phyloP scores from a whole-genome alignment of 53 echinoderm and acorn worm genomes.

The Actinopyga echinites region DNA sequence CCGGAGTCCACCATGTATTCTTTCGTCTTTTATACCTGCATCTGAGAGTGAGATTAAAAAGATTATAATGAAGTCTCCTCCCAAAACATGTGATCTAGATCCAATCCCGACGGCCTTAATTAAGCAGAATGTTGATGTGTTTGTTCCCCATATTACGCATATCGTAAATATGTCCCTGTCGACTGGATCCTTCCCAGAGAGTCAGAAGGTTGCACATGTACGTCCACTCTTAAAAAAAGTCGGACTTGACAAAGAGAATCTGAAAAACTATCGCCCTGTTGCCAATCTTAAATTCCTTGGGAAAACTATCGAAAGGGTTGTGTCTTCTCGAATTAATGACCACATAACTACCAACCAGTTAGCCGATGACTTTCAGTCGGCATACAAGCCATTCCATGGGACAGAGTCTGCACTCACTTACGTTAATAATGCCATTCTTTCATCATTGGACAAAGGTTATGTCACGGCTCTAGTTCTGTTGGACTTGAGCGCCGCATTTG shows the following conservation, averaged over 20 bases:
- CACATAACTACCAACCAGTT: no score
- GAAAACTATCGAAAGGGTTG: neutral
- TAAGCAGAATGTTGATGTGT: neutral
- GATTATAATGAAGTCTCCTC: neutral
- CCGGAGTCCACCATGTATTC: no score
- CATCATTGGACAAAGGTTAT: no score
- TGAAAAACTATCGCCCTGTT: no score
- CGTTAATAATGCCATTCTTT: no score
- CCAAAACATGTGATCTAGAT: neutral
- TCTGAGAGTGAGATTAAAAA: neutral
- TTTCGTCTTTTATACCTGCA: neutral
- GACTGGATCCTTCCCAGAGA: conserved; percentile 9
- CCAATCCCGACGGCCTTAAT: neutral
- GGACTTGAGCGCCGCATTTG: no score
- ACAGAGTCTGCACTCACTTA: no score
- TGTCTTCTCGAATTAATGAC: no score
- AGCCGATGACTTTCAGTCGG: no score
- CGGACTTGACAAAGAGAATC: neutral
- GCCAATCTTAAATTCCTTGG: neutral
- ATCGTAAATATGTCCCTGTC: neutral
- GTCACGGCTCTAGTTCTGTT: no score
- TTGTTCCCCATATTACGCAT: neutral
- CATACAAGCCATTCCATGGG: no score
- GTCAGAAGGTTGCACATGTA: neutral
- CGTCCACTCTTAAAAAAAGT: no score